Conservation (phyloP, 2,888 invertebrate genomes). For the Bugula neritina region DNA sequence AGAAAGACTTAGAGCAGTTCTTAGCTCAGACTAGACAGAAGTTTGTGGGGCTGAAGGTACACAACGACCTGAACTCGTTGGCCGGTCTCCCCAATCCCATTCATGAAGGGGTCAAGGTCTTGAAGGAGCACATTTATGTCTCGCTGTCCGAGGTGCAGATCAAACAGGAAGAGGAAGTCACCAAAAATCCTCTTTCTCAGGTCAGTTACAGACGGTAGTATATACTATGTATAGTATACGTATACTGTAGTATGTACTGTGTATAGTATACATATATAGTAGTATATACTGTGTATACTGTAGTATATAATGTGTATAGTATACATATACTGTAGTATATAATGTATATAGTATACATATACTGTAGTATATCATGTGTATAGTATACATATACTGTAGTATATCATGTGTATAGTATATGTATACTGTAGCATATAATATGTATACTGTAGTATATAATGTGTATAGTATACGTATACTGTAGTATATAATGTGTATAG, state of each 20-base stretch:
- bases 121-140: slow-evolving; percentile 83
- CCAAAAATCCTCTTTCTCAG: slow-evolving; percentile 77
- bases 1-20: slow-evolving; percentile 78
- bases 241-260: neutral
- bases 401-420: neutral
- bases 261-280: neutral
- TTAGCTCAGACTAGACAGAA: slow-evolving; percentile 83
- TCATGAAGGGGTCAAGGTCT: slow-evolving; percentile 85
- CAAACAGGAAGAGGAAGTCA: slow-evolving; percentile 82
- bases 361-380: neutral
- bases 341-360: too few species aligned
- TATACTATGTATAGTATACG: neutral
- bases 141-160: slow-evolving; percentile 88
- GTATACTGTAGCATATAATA: neutral
- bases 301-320: neutral
- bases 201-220: slow-evolving; percentile 32
- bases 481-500: neutral
- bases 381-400: neutral
- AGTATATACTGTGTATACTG: neutral
- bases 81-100: slow-evolving; percentile 95
- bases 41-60: slow-evolving; percentile 88
- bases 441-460: neutral
- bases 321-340: neutral
- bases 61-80: slow-evolving; percentile 72
- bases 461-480: neutral